phyloP scores from a whole-genome alignment of 2,113 vertebrate species.

The Sceloporus undulatus region DNA sequence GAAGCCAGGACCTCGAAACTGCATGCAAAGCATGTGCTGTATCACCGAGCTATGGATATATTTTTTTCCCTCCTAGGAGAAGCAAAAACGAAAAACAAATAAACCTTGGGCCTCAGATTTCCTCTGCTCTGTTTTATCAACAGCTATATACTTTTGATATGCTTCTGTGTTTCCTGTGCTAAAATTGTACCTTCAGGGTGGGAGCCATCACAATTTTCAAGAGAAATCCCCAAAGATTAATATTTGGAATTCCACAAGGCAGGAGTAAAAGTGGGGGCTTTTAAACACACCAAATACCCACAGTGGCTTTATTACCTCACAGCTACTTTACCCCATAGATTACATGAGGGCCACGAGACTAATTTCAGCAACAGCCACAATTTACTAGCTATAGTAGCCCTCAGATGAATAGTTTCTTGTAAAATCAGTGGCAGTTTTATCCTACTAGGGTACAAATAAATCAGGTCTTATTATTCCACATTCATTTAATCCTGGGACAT shows the following conservation, averaged over 20 bases:
- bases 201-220: conserved; percentile 55
- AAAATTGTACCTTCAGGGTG: conserved; percentile 52
- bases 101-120: conserved; percentile 14
- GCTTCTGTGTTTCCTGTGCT: conserved; percentile 22
- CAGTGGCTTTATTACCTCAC: conserved; percentile 78
- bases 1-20: not conserved
- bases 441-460: conserved; percentile 86
- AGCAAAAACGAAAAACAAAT: conserved; percentile 17
- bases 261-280: conserved; percentile 68
- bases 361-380: conserved; percentile 83
- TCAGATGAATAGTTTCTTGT: conserved; percentile 90
- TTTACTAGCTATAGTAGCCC: conserved; percentile 82
- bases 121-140: conserved; percentile 47
- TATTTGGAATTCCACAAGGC: conserved; percentile 70
- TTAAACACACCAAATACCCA: conserved; percentile 78
- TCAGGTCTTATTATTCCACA: conserved; percentile 89
- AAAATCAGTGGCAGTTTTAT: conserved; percentile 87
- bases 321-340: conserved; percentile 77
- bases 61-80: conserved; percentile 13
- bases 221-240: conserved; percentile 60
- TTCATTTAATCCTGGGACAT: conserved; percentile 88
- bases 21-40: not conserved
- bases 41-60: not conserved
- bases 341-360: conserved; percentile 79
- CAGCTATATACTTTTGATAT: conserved; percentile 48